phyloP scores from a whole-genome alignment of 1,140 invertebrate genomes.

The Centruroides sculpturatus region DNA sequence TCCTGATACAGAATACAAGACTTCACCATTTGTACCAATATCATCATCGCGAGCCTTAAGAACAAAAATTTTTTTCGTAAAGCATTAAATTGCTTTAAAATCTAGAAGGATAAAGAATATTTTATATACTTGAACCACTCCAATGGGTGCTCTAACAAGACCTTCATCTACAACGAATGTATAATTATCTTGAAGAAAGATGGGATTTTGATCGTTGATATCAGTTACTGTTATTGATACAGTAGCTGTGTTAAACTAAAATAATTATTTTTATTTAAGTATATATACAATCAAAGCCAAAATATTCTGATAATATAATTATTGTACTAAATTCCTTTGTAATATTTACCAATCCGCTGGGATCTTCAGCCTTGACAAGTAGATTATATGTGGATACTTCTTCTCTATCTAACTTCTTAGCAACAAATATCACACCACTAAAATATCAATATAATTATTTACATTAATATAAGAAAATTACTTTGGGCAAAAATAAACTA shows the following conservation, averaged over 20 bases:
- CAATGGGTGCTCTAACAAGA: constrained; percentile 45
- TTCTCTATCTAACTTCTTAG: constrained; percentile 67
- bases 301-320: not conserved
- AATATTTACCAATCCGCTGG: constrained; percentile 44
- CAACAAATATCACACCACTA: constrained; percentile 65
- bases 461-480: not conserved
- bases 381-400: constrained; percentile 68
- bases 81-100: not conserved
- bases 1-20: constrained; percentile 47
- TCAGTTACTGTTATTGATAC: constrained; percentile 78
- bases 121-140: constrained; percentile 53
- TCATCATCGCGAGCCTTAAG: constrained; percentile 49
- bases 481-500: not conserved
- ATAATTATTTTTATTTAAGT: no score
- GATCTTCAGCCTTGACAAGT: constrained; percentile 68
- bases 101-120: not conserved
- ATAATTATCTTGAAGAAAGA: constrained; percentile 64
- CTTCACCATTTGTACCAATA: constrained; percentile 45
- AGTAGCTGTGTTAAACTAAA: constrained; percentile 51
- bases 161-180: constrained; percentile 75
- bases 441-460: constrained; percentile 16
- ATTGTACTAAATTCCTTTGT: not conserved
- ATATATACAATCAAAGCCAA: no score
- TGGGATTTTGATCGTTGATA: constrained; percentile 63
- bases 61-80: not conserved